These are phyloP conservation scores for Candoia aspera DNA, from an alignment of 2,113 vertebrate species.

Conservation along the genomic window DNA sequence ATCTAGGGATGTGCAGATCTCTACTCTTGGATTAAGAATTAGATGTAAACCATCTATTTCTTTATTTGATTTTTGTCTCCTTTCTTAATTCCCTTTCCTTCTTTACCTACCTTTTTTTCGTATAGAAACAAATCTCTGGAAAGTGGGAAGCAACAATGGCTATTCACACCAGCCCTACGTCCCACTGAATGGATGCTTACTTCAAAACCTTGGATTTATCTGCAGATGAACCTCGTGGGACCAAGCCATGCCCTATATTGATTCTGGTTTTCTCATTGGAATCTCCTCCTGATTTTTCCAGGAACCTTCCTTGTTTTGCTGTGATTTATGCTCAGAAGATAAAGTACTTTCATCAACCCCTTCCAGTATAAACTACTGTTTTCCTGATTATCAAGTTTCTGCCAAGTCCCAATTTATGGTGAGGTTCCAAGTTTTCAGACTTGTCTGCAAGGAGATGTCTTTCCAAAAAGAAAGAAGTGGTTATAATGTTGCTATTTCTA, in stretches of 20 bases:
- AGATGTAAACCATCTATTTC: neutral
- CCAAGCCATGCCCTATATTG: neutral
- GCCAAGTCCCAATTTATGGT: too few species aligned
- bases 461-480: too few species aligned
- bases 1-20: too few species aligned
- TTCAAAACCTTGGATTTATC: neutral
- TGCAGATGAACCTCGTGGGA: neutral
- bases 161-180: neutral
- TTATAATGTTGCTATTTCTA: too few species aligned
- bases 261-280: neutral
- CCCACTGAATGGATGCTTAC: neutral
- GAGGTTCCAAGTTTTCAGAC: too few species aligned
- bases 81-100: neutral
- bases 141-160: neutral
- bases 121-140: neutral
- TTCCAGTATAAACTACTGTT: neutral
- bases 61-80: neutral
- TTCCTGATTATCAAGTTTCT: neutral
- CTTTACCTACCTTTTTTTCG: neutral
- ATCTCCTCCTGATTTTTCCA: too few species aligned
- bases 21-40: neutral
- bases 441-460: too few species aligned
- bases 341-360: neutral
- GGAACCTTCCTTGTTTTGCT: neutral
- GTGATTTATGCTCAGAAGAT: too few species aligned